phyloP scores from a whole-genome alignment of 2,797 vertebrate species.

The Channa striata region DNA sequence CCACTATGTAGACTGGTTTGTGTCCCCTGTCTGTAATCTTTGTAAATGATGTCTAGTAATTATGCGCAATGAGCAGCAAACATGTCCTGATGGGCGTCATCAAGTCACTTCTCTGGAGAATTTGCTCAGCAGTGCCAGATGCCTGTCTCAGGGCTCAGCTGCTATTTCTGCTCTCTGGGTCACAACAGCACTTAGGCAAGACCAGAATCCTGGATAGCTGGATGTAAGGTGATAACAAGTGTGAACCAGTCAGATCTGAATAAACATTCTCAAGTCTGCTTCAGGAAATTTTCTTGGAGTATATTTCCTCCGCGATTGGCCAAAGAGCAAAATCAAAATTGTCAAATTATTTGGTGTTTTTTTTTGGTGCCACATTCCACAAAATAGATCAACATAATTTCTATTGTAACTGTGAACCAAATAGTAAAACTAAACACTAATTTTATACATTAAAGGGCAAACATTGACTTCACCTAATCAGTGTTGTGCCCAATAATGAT shows the following conservation, averaged over 20 bases:
- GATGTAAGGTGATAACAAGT: slow-evolving; percentile 1
- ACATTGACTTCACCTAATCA: slow-evolving; percentile 20
- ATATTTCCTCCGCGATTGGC: no score
- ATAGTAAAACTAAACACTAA: background rate
- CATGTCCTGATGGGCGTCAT: slow-evolving; percentile 63
- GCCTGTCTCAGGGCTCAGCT: slow-evolving; percentile 72
- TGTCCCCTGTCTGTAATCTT: slow-evolving; percentile 51
- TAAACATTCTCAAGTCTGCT: background rate
- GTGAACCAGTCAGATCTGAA: slow-evolving; percentile 2
- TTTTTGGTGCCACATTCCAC: background rate
- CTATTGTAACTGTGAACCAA: background rate
- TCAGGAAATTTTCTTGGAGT: background rate
- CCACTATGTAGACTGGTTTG: slow-evolving; percentile 21
- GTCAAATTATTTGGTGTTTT: background rate
- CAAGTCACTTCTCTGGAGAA: slow-evolving; percentile 73
- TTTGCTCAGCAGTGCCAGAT: slow-evolving; percentile 80
- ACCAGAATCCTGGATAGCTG: slow-evolving; percentile 54
- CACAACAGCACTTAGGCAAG: slow-evolving; percentile 54
- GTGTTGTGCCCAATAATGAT: slow-evolving; percentile 13
- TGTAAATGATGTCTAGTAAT: slow-evolving; percentile 54
- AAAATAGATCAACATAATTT: background rate
- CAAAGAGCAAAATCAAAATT: no score
- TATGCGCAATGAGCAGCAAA: slow-evolving; percentile 62
- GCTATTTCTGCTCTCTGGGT: slow-evolving; percentile 79
- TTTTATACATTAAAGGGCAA: no score